These are phyloP conservation scores for Tokudaia muenninki DNA, from an alignment of 2,797 vertebrate species.

Conservation along the genomic window DNA sequence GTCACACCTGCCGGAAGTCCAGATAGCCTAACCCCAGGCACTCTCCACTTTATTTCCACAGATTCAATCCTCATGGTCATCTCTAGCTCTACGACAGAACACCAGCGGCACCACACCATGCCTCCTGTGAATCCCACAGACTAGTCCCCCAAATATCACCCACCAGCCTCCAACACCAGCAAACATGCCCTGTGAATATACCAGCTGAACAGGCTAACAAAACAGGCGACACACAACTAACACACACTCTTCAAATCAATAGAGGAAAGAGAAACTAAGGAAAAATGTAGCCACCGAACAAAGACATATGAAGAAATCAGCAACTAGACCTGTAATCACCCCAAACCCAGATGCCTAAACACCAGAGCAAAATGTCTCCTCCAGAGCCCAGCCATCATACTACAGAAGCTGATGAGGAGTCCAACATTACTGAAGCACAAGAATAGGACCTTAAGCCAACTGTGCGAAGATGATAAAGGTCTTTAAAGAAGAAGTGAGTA, in stretches of 20 bases:
- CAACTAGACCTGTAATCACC: background rate
- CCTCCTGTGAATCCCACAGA: background rate
- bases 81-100: background rate
- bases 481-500: background rate
- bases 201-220: background rate
- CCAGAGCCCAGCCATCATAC: background rate
- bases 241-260: background rate
- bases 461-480: background rate
- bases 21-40: background rate
- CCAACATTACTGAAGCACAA: background rate
- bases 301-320: no score
- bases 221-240: background rate
- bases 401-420: no score
- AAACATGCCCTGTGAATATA: background rate
- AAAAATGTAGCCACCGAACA: background rate
- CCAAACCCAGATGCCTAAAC: background rate
- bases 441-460: background rate
- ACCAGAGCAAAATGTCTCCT: background rate
- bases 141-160: background rate
- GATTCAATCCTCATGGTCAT: background rate
- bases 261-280: background rate
- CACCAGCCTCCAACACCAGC: background rate
- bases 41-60: background rate
- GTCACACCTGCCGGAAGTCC: background rate
- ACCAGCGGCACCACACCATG: background rate